phyloP scores from a whole-genome alignment of 2,888 invertebrate genomes.

The Panorpa germanica region DNA sequence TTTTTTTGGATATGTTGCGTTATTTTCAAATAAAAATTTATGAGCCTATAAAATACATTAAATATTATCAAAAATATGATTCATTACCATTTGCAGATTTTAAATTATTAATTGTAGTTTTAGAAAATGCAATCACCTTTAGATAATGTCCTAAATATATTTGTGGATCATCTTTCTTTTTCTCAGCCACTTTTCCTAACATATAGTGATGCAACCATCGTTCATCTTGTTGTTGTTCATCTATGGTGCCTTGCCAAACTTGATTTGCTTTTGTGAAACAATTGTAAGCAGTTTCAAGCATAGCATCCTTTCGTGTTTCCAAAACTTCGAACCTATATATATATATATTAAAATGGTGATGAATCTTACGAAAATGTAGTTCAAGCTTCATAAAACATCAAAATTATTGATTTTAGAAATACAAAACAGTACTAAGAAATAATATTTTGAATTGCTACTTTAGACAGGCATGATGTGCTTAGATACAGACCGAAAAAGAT shows the following conservation, averaged over 20 bases:
- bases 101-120: slow-evolving; percentile 1
- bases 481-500: slow-evolving; percentile 7
- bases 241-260: slow-evolving; percentile 33
- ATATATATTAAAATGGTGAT: too few relatives aligned
- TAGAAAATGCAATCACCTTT: slow-evolving; percentile 25
- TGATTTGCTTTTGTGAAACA: slow-evolving; percentile 57
- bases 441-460: too few relatives aligned
- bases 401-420: too few relatives aligned
- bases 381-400: too few relatives aligned
- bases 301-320: slow-evolving; percentile 58
- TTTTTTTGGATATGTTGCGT: slow-evolving; percentile 69
- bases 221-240: slow-evolving; percentile 53
- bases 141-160: slow-evolving; percentile 63
- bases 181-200: slow-evolving; percentile 90
- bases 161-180: slow-evolving; percentile 52
- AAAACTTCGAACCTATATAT: slow-evolving; percentile 51
- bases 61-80: too few relatives aligned
- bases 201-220: slow-evolving; percentile 88
- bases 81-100: slow-evolving; percentile 9
- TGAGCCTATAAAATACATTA: slow-evolving; percentile 34
- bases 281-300: slow-evolving; percentile 56
- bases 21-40: slow-evolving; percentile 55
- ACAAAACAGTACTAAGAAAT: too few relatives aligned
- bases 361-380: too few relatives aligned
- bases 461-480: too few relatives aligned